Percentiles rank a stretch among this genome's conserved stretches.
Evolutionary conservation across 2,797 vertebrate genomes (phyloP).

Genomic region (Trematocara caparti): DNA sequence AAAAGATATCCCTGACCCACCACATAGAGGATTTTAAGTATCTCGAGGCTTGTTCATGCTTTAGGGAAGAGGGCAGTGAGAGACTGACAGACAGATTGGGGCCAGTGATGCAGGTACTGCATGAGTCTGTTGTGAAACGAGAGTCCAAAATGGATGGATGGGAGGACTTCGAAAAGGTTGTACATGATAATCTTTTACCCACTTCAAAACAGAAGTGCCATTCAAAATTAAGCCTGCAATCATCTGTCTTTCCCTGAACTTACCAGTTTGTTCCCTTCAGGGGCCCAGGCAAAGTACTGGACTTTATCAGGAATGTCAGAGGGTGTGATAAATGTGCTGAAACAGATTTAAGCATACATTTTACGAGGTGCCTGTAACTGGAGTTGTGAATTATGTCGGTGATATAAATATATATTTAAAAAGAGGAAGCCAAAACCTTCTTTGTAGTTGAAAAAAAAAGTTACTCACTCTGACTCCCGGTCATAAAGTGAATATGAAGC

Average conservation of each 20-base stretch:
- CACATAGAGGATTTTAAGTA: not conserved
- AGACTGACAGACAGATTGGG: not conserved
- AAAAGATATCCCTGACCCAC: not conserved
- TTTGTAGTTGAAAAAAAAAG: not conserved
- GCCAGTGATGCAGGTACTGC: not conserved
- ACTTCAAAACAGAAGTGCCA: not conserved
- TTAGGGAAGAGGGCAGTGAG: not conserved
- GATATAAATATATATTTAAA: not conserved
- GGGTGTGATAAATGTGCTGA: slow-evolving; percentile 42
- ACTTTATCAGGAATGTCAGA: slow-evolving; percentile 79
- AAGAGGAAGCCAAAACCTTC: not conserved
- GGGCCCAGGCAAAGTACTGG: slow-evolving; percentile 90
- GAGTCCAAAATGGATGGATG: not conserved
- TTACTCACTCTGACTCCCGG: slow-evolving; percentile 71
- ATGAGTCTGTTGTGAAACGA: not conserved
- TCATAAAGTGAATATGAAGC: slow-evolving; percentile 88
- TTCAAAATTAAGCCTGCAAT: not conserved
- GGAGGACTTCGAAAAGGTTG: not conserved
- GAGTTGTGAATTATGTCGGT: not conserved
- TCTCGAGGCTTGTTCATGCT: not conserved
- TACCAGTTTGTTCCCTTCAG: slow-evolving; percentile 88
- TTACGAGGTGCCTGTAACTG: not conserved
- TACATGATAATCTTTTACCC: not conserved
- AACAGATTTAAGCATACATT: not conserved
- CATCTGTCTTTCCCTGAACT: slow-evolving; percentile 36